Percentiles rank a stretch among this genome's conserved stretches.
phyloP scores from a whole-genome alignment of 2,113 vertebrate species.

The Coptodon rendalli region DNA sequence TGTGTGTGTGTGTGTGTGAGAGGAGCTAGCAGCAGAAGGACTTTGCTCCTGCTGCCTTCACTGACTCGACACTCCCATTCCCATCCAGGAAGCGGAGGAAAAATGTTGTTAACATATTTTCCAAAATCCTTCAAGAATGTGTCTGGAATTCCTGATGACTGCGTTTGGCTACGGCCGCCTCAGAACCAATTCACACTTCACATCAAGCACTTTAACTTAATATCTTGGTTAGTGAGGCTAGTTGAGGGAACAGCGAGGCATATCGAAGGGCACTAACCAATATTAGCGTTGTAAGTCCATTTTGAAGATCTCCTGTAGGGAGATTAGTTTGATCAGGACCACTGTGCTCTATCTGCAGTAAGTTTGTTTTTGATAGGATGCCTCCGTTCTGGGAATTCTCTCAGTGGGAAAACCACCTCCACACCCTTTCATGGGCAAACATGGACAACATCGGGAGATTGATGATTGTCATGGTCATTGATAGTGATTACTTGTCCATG shows the following conservation, averaged over 20 bases:
- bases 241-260: neutral
- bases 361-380: neutral
- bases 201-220: neutral
- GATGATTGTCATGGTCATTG: neutral
- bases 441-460: neutral
- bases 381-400: neutral
- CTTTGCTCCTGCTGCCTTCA: neutral
- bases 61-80: neutral
- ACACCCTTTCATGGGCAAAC: neutral
- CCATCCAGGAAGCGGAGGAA: slow-evolving; percentile 8
- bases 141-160: neutral
- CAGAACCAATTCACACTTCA: slow-evolving; percentile 10
- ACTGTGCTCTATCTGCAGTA: neutral
- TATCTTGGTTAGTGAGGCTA: neutral
- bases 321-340: neutral
- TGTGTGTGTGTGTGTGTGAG: neutral
- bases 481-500: neutral
- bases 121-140: neutral
- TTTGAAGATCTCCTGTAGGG: neutral
- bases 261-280: neutral
- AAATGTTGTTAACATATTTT: neutral
- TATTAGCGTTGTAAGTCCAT: neutral
- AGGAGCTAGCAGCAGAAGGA: neutral
- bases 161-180: neutral
- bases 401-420: neutral